Conservation (phyloP, 1,140 invertebrate species). For the Bombus impatiens region DNA sequence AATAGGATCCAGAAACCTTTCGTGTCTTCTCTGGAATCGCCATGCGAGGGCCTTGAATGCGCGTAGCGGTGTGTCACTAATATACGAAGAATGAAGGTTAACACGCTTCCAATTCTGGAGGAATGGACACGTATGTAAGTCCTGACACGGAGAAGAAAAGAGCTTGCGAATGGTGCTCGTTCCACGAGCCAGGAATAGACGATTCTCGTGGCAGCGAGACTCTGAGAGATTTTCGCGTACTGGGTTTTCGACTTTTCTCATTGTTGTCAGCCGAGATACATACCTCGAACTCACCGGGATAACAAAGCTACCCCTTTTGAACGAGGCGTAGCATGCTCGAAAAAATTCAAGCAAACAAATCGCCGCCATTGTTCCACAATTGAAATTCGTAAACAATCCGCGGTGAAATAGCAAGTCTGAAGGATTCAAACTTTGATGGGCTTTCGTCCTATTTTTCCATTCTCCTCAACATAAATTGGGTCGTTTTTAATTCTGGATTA, state of each 20-base stretch:
- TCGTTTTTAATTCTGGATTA: too few relatives aligned
- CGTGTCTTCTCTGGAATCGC: slow-evolving; percentile 18
- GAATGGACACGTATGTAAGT: neutral
- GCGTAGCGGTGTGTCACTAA: slow-evolving; percentile 58
- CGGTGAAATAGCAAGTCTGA: too few relatives aligned
- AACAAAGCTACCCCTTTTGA: neutral
- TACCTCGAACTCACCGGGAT: neutral
- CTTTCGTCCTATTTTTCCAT: too few relatives aligned
- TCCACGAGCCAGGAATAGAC: neutral
- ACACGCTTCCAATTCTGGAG: neutral
- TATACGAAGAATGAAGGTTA: slow-evolving; percentile 56
- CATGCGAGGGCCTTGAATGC: slow-evolving; percentile 45
- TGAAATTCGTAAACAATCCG: neutral
- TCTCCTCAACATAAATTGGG: too few relatives aligned
- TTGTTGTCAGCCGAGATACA: slow-evolving; percentile 11
- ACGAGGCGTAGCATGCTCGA: neutral
- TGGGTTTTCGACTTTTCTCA: neutral
- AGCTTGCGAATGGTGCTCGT: neutral
- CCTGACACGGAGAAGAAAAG: slow-evolving; percentile 19
- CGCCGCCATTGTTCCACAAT: neutral
- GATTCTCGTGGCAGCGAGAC: neutral
- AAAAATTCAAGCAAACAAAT: slow-evolving; percentile 34
- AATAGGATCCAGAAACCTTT: slow-evolving; percentile 36
- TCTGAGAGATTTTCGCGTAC: neutral
- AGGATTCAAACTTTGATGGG: too few relatives aligned